These are phyloP conservation scores for Diarsia brunnea DNA, from an alignment of 2,888 invertebrate genomes.

Conservation along the genomic window DNA sequence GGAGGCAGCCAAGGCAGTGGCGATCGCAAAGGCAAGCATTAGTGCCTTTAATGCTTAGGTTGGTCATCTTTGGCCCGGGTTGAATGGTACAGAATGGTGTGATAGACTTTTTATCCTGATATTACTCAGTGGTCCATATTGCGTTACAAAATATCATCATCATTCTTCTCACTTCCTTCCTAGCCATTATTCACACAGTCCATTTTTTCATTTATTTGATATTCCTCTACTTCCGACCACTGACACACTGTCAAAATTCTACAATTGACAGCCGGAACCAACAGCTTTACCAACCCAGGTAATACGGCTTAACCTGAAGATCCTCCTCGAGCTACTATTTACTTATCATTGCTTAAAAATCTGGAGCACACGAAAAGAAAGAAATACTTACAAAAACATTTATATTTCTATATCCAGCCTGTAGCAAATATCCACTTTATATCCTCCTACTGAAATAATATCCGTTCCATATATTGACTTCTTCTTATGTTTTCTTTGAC, in stretches of 20 bases:
- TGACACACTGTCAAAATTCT: too few species aligned
- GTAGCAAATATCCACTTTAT: conserved; percentile 9
- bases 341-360: neutral
- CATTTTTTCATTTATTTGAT: too few species aligned
- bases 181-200: too few species aligned
- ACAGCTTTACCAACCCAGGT: too few species aligned
- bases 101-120: neutral
- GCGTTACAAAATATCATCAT: neutral
- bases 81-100: neutral
- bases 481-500: conserved; percentile 38
- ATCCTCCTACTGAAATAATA: conserved; percentile 28
- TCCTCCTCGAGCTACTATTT: too few species aligned
- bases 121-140: neutral
- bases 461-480: conserved; percentile 16
- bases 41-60: neutral
- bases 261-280: too few species aligned
- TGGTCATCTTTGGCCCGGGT: neutral
- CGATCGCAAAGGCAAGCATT: neutral
- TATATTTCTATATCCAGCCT: neutral
- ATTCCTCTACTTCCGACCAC: too few species aligned
- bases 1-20: neutral
- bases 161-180: too few species aligned
- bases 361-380: neutral
- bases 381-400: neutral
- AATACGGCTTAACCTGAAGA: too few species aligned